Conservation (phyloP, 2,888 invertebrate species). For the Ormyrus thymus region DNA sequence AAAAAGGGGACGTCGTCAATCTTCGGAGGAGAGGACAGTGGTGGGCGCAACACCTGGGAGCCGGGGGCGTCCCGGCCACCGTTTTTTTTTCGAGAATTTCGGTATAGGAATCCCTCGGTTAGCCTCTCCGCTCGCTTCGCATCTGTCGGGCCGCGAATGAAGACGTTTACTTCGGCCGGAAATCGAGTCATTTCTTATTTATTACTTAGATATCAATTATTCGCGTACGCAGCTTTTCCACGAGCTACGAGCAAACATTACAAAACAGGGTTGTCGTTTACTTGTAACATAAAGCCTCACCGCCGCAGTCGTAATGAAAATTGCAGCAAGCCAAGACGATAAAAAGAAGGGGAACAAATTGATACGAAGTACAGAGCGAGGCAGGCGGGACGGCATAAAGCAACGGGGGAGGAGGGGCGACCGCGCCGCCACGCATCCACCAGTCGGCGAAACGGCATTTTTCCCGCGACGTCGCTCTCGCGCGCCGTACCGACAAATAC, state of each 20-base stretch:
- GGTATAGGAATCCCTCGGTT: slow-evolving; percentile 19
- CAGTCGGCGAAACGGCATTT: slow-evolving; percentile 12
- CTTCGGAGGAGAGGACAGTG: background rate
- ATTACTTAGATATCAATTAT: no score
- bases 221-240: no score
- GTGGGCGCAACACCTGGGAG: slow-evolving; percentile 11
- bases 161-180: no score
- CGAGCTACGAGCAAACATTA: no score
- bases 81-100: slow-evolving; percentile 27
- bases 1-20: background rate
- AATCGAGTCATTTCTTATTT: no score
- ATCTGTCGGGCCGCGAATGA: background rate
- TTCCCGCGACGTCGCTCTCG: background rate
- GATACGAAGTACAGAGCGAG: background rate
- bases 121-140: slow-evolving; percentile 36
- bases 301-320: no score
- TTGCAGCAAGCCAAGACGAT: no score
- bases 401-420: background rate
- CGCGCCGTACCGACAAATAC: slow-evolving; percentile 27
- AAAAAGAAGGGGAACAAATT: background rate
- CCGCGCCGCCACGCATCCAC: background rate
- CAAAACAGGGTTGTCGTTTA: no score
- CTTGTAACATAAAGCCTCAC: no score
- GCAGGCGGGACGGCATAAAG: background rate
- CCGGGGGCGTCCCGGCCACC: background rate